Conservation (phyloP, 2,888 invertebrate genomes). For the Drosophila stalkeri region DNA sequence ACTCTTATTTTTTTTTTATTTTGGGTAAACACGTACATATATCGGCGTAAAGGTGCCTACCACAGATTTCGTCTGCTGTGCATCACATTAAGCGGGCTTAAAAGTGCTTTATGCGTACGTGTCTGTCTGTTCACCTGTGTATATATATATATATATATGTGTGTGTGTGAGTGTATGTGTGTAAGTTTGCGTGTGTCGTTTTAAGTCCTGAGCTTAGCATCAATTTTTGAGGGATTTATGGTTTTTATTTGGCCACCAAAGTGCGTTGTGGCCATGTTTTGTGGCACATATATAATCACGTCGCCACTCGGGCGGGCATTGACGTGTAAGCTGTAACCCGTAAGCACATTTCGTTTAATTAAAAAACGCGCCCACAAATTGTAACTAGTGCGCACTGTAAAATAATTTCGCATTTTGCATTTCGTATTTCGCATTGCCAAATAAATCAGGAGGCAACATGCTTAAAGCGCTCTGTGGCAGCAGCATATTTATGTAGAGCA, state of each 20-base stretch:
- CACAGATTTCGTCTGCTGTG: constrained; percentile 57
- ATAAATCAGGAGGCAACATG: constrained; percentile 60
- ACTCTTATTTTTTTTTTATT: background rate
- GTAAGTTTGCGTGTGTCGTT: constrained; percentile 50
- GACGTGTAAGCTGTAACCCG: constrained; percentile 19
- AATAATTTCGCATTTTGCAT: constrained; percentile 18
- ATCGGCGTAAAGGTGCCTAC: constrained; percentile 31
- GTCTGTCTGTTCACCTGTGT: constrained; percentile 31
- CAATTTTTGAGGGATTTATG: constrained; percentile 75
- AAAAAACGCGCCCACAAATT: constrained; percentile 25
- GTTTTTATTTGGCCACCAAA: constrained; percentile 51
- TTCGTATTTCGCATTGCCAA: constrained; percentile 11
- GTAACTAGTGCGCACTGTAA: constrained; percentile 27
- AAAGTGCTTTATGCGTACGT: constrained; percentile 53
- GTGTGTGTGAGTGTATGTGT: constrained; percentile 11
- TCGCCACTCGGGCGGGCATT: background rate
- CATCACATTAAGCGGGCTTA: constrained; percentile 55
- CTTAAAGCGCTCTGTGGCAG: constrained; percentile 36
- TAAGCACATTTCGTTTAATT: constrained; percentile 39
- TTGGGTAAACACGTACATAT: constrained; percentile 47
- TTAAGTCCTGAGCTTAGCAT: constrained; percentile 71
- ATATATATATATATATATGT: no score
- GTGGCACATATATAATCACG: constrained; percentile 45
- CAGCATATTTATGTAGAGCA: constrained; percentile 15
- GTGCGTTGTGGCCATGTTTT: constrained; percentile 41